phyloP scores from a whole-genome alignment of 2,113 vertebrate species.

The Toxotes jaculatrix region DNA sequence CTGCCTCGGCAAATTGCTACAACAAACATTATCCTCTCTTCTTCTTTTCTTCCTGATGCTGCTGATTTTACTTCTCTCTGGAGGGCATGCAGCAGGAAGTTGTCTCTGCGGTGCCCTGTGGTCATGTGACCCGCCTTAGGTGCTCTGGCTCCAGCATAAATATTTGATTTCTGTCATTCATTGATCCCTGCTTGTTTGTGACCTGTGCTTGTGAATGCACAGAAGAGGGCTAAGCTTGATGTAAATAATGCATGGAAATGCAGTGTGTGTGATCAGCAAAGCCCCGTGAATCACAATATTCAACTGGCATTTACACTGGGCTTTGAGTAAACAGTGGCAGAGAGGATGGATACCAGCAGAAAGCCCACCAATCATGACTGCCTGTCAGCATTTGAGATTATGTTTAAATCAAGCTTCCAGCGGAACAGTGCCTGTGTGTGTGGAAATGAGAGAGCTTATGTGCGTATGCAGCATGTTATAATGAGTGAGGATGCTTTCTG shows the following conservation, averaged over 20 bases:
- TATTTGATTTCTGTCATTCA: conserved; percentile 82
- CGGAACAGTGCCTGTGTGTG: neutral
- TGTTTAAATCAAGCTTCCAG: conserved; percentile 62
- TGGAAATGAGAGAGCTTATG: neutral
- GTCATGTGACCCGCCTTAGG: conserved; percentile 69
- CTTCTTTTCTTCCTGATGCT: neutral
- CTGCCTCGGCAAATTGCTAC: conserved; percentile 43
- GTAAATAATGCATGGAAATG: conserved; percentile 83
- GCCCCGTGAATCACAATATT: conserved; percentile 71
- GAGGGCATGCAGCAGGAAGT: conserved; percentile 49
- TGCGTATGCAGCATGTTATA: conserved; percentile 11
- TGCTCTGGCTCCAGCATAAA: conserved; percentile 65
- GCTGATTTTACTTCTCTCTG: conserved; percentile 47
- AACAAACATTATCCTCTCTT: conserved; percentile 40
- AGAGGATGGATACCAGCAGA: conserved; percentile 57
- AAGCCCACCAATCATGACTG: conserved; percentile 38
- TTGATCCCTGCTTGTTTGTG: conserved; percentile 76
- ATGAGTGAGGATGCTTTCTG: conserved; percentile 14
- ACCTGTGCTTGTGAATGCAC: conserved; percentile 61
- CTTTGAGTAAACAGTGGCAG: conserved; percentile 75
- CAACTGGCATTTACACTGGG: conserved; percentile 81
- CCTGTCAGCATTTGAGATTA: conserved; percentile 71
- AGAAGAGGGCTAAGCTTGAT: conserved; percentile 59
- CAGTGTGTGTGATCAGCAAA: conserved; percentile 71
- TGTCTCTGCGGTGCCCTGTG: conserved; percentile 16